Evolutionary conservation across 1,140 invertebrate species (phyloP), one percentile per base, ranked within the genome.

Genomic region (Amphibalanus amphitrite): DNA sequence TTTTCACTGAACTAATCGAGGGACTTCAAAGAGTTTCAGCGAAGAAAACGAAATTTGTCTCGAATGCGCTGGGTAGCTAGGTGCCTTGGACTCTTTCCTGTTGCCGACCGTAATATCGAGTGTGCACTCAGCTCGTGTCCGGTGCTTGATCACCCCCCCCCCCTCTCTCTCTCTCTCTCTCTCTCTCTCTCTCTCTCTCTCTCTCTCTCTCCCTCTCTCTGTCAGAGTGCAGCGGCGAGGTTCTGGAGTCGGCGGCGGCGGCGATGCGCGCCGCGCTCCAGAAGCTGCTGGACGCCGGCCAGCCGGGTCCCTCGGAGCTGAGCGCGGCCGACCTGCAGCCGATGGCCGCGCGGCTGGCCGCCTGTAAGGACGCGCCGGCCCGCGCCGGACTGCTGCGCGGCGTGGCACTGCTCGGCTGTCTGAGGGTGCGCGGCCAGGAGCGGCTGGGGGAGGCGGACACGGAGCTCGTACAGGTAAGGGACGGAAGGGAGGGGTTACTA

Each of bases 271-370:
- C 72, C 69, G 75, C 85, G 29, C 80, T 81, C 15, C 79, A 81
- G 20, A 85, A 84, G 75, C 79, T 86, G 75, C 72, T 86, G 29
- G 81, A 85, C 4, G 70, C 28, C 69, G 29, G 71, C 17, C 10
- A 33, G 71, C 69, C 23, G 69, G 70, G 64, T 30, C 47, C 47
- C 10, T 8, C 47, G 10, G 47, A 59, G 10, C 47, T 59, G 47
- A 59, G 13, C 13, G 13, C 47, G 47, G 47, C 47, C 47, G 47
- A 59, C 47, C 47, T 59, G 47, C 47, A 59, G 47, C 47, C 13
- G 13, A 59, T 59, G 47, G 20, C 47, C 6, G 10, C 47, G 69
- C 73, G 47, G 1, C 10, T 23, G 13, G 47, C 47, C 47, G 47
- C 47, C 47, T 59, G 47, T 23, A 1, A 8, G 1, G 47, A 59